Evolutionary conservation across 2,113 vertebrate species (phyloP), one percentile per base, ranked within the genome.

Genomic region (Panthera leo): DNA sequence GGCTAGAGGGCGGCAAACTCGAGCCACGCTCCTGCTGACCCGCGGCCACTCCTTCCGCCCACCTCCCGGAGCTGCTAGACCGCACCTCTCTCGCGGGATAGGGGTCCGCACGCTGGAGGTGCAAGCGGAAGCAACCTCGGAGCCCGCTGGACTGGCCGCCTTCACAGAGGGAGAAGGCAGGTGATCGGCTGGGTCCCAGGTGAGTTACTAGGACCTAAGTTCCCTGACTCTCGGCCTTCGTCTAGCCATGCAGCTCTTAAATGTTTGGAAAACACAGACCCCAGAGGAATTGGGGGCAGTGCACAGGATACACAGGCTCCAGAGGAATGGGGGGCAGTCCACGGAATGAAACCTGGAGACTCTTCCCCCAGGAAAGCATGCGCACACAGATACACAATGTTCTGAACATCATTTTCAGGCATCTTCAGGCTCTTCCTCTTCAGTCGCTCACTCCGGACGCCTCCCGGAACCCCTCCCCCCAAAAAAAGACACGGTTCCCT

Each of bases 81-180:
- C 45, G 86, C 21, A 7, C 9, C 39, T 83, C 15, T 36, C 48
- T 70, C 21, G 4, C 2, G 7, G 29, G 73, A 31, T 5, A 21
- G 36, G 19, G 53, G 4, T 34, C 12, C 2, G 16, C 84, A 23
- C 0, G 53, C 11, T 0, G 2, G 7, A 36, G 10, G 9, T 29
- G 34, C 10, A 23, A 83, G 31, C 55, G 39, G 7, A 42, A 39
- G 55, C 67, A 39, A 21, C 18, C 53, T 36, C 0, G 18, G 36
- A 29, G 31, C 4, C 45, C 0, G 1, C 3, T 42, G 39, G 7
- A 6, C 7, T 15, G 36, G 18, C 14, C 13, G 4, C 39, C 12
- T 10, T 31, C 58, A 45, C 55, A 29, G 5, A 53, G 13, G n/a
- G 27, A 86, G 29, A 65, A 68, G 48, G 18, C 67, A 13, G 58